These are phyloP conservation scores for Passerculus sandwichensis DNA, from an alignment of 2,797 vertebrate genomes.

Conservation along the genomic window DNA sequence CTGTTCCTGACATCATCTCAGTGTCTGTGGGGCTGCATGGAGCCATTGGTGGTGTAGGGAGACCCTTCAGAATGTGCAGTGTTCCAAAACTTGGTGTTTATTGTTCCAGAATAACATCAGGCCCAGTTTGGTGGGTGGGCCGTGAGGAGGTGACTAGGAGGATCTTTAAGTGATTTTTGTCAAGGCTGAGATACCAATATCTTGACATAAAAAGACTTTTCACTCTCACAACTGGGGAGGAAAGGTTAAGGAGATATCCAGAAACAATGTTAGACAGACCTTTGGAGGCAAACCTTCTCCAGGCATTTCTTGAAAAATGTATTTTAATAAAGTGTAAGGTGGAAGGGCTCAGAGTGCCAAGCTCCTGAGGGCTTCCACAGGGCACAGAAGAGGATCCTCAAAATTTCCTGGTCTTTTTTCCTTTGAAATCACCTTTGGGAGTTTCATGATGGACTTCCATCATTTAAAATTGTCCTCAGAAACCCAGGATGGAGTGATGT, in stretches of 20 bases:
- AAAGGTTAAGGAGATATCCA: background rate
- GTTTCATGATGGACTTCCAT: background rate
- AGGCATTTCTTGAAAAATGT: background rate
- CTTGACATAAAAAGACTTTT: background rate
- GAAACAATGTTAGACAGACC: rapidly evolving
- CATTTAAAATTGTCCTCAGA: background rate
- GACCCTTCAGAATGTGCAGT: background rate
- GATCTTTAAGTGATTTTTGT: background rate
- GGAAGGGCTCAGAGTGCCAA: background rate
- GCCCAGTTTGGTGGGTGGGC: background rate
- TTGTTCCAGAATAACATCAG: background rate
- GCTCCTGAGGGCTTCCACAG: background rate
- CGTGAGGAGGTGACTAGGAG: background rate
- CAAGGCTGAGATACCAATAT: background rate
- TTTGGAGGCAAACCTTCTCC: background rate
- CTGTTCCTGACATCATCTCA: background rate
- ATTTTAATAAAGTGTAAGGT: background rate
- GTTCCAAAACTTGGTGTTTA: background rate
- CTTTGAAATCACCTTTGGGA: background rate
- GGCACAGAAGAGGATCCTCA: background rate
- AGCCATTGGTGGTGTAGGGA: background rate
- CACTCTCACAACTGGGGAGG: background rate
- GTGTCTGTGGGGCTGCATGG: background rate
- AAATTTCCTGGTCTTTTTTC: background rate
- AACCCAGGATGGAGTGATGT: background rate